A percentile compares a stretch with the other conserved stretches of the same genome.
phyloP scores from a whole-genome alignment of 1,140 invertebrate genomes.

The Heliothis virescens region DNA sequence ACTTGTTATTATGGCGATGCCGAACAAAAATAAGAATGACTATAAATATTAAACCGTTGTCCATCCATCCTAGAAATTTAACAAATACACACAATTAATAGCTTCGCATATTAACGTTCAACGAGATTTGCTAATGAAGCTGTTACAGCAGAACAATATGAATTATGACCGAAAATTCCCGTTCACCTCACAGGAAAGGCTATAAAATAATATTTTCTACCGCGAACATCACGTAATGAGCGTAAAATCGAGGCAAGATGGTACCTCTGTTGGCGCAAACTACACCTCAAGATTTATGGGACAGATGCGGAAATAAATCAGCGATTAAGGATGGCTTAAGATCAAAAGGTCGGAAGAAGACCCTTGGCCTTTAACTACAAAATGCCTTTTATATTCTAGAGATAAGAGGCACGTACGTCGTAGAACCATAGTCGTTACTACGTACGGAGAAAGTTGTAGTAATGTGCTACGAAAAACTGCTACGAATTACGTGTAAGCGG shows the following conservation, averaged over 20 bases:
- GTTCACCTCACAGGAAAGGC: background rate
- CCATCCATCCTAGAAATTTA: no score
- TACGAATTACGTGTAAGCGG: slow-evolving; percentile 24
- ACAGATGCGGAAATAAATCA: slow-evolving; percentile 41
- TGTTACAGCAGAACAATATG: background rate
- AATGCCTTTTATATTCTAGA: slow-evolving; percentile 15
- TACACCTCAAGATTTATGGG: slow-evolving; percentile 23
- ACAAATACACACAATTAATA: background rate
- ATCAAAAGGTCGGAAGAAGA: slow-evolving; percentile 15
- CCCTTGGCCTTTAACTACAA: background rate
- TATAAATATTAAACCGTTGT: no score
- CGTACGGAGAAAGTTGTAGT: slow-evolving; percentile 11
- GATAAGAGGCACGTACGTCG: background rate
- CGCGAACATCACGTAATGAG: background rate
- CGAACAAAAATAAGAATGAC: no score
- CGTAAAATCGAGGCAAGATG: background rate
- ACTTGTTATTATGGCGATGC: no score
- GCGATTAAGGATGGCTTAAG: slow-evolving; percentile 20
- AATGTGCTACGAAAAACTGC: slow-evolving; percentile 18
- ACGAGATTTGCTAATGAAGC: background rate
- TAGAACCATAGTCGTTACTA: background rate
- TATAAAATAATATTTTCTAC: slow-evolving; percentile 24
- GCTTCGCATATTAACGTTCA: background rate
- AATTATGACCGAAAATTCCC: background rate
- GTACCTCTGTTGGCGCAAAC: slow-evolving; percentile 20